A percentile compares a stretch with the other conserved stretches of the same genome.
These are phyloP conservation scores for Vultur gryphus DNA, from an alignment of 2,797 vertebrate genomes.

Conservation along the genomic window DNA sequence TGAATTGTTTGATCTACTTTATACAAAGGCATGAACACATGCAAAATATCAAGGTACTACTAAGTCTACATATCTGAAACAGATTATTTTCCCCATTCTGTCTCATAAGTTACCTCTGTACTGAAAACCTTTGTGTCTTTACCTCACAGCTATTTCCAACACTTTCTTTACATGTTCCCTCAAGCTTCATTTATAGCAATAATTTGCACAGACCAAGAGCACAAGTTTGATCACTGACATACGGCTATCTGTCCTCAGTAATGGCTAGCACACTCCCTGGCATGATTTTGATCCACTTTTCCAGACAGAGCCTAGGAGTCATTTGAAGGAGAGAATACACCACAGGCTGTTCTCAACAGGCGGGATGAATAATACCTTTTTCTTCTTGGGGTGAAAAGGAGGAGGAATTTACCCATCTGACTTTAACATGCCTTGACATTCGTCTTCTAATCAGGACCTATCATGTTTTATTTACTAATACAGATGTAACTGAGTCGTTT, in stretches of 20 bases:
- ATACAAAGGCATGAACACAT: not conserved
- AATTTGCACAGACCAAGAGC: not conserved
- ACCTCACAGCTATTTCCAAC: not conserved
- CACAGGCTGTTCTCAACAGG: not conserved
- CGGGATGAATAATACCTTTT: not conserved
- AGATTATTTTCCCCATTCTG: not conserved
- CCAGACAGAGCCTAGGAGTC: not conserved
- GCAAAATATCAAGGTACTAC: not conserved
- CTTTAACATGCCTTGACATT: not conserved
- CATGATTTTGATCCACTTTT: not conserved
- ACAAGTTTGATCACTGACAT: not conserved
- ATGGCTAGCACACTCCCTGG: not conserved
- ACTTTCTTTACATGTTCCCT: not conserved
- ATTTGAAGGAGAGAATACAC: not conserved
- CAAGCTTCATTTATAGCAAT: not conserved
- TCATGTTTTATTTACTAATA: not conserved
- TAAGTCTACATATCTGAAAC: not conserved
- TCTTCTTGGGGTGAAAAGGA: not conserved
- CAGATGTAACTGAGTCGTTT: not conserved
- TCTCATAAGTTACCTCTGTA: not conserved
- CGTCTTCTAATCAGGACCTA: not conserved
- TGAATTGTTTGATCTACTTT: not conserved
- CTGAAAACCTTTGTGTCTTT: not conserved
- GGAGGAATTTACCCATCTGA: not conserved
- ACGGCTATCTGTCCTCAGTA: not conserved